Evolutionary conservation across 2,888 invertebrate species (phyloP).

Genomic region (Thera obeliscata): DNA sequence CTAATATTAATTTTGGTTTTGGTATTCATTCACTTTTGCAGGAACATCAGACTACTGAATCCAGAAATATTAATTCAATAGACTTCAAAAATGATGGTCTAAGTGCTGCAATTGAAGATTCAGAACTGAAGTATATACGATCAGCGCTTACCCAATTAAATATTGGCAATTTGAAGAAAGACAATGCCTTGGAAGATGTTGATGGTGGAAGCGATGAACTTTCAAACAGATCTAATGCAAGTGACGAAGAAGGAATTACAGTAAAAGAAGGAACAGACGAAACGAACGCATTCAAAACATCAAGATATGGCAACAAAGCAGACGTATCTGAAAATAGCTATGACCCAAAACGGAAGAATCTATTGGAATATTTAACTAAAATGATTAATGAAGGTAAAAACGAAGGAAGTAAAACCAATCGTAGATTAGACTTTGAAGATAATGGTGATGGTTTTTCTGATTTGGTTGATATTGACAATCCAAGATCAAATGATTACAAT

Average conservation of each 20-base stretch:
- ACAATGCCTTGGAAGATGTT: neutral
- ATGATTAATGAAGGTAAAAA: neutral
- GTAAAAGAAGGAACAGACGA: neutral
- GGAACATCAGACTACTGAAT: constrained; percentile 1
- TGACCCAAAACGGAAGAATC: neutral
- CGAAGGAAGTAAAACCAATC: neutral
- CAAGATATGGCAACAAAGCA: neutral
- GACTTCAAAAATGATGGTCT: neutral
- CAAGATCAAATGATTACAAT: constrained; percentile 1
- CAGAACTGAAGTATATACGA: neutral
- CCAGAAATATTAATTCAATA: neutral
- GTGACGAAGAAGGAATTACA: neutral
- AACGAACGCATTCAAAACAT: neutral
- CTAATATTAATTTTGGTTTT: too few relatives aligned
- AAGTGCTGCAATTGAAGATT: constrained; percentile 1
- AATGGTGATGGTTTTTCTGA: neutral
- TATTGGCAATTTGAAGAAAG: neutral
- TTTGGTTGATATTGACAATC: constrained; percentile 13
- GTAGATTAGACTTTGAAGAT: constrained; percentile 11
- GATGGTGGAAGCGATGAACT: neutral
- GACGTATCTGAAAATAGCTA: neutral
- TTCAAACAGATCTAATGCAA: too few relatives aligned
- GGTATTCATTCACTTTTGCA: neutral
- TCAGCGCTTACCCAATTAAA: neutral
- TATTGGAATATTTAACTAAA: constrained; percentile 1